Evolutionary conservation across 2,113 vertebrate species (phyloP).

Genomic region (Oryzias woworae): DNA sequence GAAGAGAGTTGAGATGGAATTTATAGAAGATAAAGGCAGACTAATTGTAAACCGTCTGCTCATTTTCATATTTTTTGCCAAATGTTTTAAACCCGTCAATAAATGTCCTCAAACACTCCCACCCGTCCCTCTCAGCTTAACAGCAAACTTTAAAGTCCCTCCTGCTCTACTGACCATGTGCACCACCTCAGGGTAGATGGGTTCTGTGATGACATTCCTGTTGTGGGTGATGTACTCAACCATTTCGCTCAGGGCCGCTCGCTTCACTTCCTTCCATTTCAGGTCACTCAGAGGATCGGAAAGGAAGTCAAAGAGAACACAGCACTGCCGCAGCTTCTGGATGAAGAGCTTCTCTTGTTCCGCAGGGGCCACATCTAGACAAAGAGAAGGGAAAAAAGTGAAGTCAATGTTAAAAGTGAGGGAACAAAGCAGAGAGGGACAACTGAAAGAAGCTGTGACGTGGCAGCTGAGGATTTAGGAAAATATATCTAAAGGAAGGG

Average conservation of each 20-base stretch:
- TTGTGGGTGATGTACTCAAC: slow-evolving; percentile 98
- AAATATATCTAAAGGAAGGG: slow-evolving; percentile 11
- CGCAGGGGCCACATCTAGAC: slow-evolving; percentile 90
- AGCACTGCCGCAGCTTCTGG: slow-evolving; percentile 97
- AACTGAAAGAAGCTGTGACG: slow-evolving; percentile 3
- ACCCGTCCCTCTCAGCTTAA: neutral
- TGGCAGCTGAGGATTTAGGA: slow-evolving; percentile 1
- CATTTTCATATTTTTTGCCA: too few relatives aligned
- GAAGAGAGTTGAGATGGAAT: too few relatives aligned
- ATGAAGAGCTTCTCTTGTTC: slow-evolving; percentile 99
- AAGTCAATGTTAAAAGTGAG: neutral
- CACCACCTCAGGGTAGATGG: slow-evolving; percentile 96
- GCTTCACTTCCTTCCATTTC: slow-evolving; percentile 99
- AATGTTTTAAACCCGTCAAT: too few relatives aligned
- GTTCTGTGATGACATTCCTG: slow-evolving; percentile 95
- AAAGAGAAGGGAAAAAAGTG: neutral
- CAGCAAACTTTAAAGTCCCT: slow-evolving; percentile 1
- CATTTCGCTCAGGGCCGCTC: slow-evolving; percentile 96
- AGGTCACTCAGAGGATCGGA: slow-evolving; percentile 97
- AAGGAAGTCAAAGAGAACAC: slow-evolving; percentile 97
- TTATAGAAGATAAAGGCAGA: too few relatives aligned
- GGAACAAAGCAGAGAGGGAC: neutral
- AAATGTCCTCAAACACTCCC: neutral
- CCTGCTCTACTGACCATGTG: slow-evolving; percentile 89
- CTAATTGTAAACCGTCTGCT: too few relatives aligned